Evolutionary conservation across 2,113 vertebrate species (phyloP).

Genomic region (Bombycilla garrulus): DNA sequence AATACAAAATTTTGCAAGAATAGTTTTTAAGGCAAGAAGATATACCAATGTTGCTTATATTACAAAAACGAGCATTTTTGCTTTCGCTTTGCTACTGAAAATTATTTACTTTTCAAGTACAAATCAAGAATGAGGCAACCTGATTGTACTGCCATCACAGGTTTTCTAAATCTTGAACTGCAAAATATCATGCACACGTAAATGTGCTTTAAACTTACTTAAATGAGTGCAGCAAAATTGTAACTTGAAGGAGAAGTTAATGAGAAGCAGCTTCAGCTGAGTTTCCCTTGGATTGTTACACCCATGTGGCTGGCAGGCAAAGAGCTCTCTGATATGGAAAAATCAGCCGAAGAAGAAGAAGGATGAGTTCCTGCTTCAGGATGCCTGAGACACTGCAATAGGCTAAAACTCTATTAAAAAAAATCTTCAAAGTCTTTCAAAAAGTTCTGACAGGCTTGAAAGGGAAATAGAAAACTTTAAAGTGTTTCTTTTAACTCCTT

Average conservation of each 20-base stretch:
- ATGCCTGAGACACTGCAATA: slow-evolving; percentile 31
- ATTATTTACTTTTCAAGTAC: not conserved
- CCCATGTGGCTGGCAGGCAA: slow-evolving; percentile 54
- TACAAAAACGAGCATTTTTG: not conserved
- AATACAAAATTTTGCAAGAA: not conserved
- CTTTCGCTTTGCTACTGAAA: not conserved
- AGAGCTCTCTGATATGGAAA: slow-evolving; percentile 41
- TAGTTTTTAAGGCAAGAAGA: not conserved
- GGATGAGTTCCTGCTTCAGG: slow-evolving; percentile 52
- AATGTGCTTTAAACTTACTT: not conserved
- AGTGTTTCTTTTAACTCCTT: slow-evolving; percentile 26
- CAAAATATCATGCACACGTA: not conserved
- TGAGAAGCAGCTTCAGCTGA: slow-evolving; percentile 43
- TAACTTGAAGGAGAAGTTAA: slow-evolving; percentile 19
- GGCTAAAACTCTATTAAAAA: not conserved
- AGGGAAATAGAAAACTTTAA: slow-evolving; percentile 45
- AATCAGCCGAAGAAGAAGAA: slow-evolving; percentile 33
- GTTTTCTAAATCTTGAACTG: not conserved
- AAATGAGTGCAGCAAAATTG: not conserved
- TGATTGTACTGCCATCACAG: not conserved
- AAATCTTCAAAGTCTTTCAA: slow-evolving; percentile 50
- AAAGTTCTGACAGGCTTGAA: slow-evolving; percentile 45
- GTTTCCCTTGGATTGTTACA: slow-evolving; percentile 2
- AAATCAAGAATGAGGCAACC: not conserved
- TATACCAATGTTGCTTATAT: not conserved